Percentiles rank a stretch among this genome's conserved stretches.
Evolutionary conservation across 2,797 vertebrate species (phyloP).

Genomic region (Thunnus albacares): DNA sequence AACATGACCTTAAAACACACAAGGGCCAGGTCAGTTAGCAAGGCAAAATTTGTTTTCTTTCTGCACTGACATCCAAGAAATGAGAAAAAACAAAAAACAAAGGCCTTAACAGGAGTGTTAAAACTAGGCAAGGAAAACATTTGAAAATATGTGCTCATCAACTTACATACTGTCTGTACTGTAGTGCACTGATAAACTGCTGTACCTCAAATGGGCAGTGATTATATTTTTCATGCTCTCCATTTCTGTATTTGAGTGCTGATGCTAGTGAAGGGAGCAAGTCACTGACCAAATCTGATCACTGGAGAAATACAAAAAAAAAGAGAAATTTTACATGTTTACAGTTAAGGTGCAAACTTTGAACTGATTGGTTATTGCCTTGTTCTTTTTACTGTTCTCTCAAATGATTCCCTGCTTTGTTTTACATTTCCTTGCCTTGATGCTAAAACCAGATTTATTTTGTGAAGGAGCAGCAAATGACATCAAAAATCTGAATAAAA

Average conservation of each 20-base stretch:
- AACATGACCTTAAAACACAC: slow-evolving; percentile 45
- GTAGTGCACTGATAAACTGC: slow-evolving; percentile 17
- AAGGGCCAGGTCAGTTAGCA: slow-evolving; percentile 55
- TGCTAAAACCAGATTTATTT: slow-evolving; percentile 75
- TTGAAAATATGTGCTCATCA: slow-evolving; percentile 18
- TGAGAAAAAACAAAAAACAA: slow-evolving; percentile 31
- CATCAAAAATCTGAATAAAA: slow-evolving; percentile 72
- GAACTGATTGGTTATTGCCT: slow-evolving; percentile 43
- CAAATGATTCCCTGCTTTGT: slow-evolving; percentile 61
- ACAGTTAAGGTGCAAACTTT: slow-evolving; percentile 49
- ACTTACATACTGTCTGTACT: slow-evolving; percentile 28
- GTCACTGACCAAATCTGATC: slow-evolving; percentile 44
- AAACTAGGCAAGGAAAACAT: slow-evolving; percentile 63
- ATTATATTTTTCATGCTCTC: not conserved
- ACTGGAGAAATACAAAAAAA: slow-evolving; percentile 23
- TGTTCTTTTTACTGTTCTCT: slow-evolving; percentile 39
- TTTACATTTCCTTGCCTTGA: slow-evolving; percentile 55
- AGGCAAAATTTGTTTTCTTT: slow-evolving; percentile 50
- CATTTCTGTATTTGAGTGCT: slow-evolving; percentile 17
- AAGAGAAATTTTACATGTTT: slow-evolving; percentile 46
- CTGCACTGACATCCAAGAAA: slow-evolving; percentile 69
- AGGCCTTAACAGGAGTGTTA: slow-evolving; percentile 25
- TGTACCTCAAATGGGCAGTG: not conserved
- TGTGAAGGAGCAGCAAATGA: slow-evolving; percentile 51
- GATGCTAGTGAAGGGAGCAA: slow-evolving; percentile 35